Evolutionary conservation across 2,113 vertebrate species (phyloP).

Genomic region (Cyprinodon variegatus): DNA sequence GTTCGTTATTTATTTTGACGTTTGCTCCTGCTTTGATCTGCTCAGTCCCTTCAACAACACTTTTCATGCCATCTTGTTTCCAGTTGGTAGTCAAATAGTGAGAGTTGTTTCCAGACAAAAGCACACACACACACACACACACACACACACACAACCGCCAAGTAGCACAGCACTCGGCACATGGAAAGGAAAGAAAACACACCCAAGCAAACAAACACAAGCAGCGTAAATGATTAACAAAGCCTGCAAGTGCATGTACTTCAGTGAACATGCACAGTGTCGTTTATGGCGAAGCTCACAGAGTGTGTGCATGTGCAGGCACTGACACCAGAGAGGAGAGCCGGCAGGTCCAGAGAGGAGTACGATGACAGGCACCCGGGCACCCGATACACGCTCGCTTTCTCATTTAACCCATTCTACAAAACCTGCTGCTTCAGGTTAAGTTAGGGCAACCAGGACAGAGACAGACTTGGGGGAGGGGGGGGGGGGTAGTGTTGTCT

Average conservation of each 20-base stretch:
- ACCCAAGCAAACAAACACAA: constrained; percentile 40
- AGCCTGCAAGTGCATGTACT: constrained; percentile 15
- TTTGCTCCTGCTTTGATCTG: constrained; percentile 14
- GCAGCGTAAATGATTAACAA: constrained; percentile 53
- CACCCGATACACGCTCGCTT: constrained; percentile 68
- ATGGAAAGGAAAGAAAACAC: constrained; percentile 17
- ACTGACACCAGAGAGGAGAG: constrained; percentile 60
- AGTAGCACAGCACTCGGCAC: constrained; percentile 17
- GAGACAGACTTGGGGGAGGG: constrained; percentile 25
- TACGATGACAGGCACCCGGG: constrained; percentile 71
- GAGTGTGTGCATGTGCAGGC: constrained; percentile 19
- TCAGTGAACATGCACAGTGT: constrained; percentile 8
- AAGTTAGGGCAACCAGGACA: constrained; percentile 49
- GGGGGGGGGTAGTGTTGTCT: constrained; percentile 16
- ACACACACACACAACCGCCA: constrained; percentile 21
- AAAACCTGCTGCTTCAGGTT: constrained; percentile 74
- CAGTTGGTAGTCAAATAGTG: constrained; percentile 46
- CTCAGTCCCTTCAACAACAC: constrained; percentile 7
- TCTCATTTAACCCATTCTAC: constrained; percentile 74
- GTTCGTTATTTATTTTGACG: constrained; percentile 11
- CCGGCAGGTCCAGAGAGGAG: constrained; percentile 48
- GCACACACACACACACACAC: constrained; percentile 30
- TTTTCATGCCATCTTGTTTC: constrained; percentile 27
- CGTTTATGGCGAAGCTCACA: constrained; percentile 22
- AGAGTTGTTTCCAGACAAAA: constrained; percentile 50